Percentiles rank a stretch among this genome's conserved stretches.
phyloP scores from a whole-genome alignment of 2,888 invertebrate species.

The Leptodirus hochenwartii region DNA sequence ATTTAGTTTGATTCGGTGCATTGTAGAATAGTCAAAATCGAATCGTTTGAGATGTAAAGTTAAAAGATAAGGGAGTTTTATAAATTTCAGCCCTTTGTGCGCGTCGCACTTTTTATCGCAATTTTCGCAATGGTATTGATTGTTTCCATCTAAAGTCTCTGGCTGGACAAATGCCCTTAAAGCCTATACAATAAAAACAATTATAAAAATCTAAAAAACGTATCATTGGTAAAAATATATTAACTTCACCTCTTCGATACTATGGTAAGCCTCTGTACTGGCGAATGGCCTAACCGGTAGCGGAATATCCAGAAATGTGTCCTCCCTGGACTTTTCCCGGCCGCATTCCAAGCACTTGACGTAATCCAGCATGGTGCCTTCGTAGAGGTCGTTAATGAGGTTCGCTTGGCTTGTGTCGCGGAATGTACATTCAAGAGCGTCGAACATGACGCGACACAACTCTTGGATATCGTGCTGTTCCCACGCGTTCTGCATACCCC shows the following conservation, averaged over 20 bases:
- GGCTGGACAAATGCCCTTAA: conserved; percentile 67
- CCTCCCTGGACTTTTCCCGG: conserved; percentile 63
- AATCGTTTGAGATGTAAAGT: conserved; percentile 78
- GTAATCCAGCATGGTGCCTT: conserved; percentile 66
- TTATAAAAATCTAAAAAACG: conserved; percentile 1
- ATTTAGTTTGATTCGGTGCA: conserved; percentile 73
- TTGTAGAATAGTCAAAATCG: conserved; percentile 71
- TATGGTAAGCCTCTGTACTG: conserved; percentile 50
- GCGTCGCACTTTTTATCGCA: conserved; percentile 78
- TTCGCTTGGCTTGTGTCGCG: conserved; percentile 66
- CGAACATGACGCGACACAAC: conserved; percentile 77
- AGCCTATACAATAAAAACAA: conserved; percentile 57
- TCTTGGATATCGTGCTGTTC: conserved; percentile 89
- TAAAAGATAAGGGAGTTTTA: conserved; percentile 69
- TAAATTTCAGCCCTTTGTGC: conserved; percentile 76
- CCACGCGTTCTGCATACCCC: conserved; percentile 81
- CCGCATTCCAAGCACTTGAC: conserved; percentile 76
- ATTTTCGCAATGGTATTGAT: conserved; percentile 75
- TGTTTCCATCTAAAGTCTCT: conserved; percentile 63
- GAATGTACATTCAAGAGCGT: conserved; percentile 70
- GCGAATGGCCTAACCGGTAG: conserved; percentile 72
- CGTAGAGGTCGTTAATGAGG: conserved; percentile 62
- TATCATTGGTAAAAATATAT: conserved; percentile 17
- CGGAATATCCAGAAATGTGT: conserved; percentile 73
- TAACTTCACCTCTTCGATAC: neutral